Evolutionary conservation across 2,113 vertebrate species (phyloP).

Genomic region (Hippocampus zosterae): DNA sequence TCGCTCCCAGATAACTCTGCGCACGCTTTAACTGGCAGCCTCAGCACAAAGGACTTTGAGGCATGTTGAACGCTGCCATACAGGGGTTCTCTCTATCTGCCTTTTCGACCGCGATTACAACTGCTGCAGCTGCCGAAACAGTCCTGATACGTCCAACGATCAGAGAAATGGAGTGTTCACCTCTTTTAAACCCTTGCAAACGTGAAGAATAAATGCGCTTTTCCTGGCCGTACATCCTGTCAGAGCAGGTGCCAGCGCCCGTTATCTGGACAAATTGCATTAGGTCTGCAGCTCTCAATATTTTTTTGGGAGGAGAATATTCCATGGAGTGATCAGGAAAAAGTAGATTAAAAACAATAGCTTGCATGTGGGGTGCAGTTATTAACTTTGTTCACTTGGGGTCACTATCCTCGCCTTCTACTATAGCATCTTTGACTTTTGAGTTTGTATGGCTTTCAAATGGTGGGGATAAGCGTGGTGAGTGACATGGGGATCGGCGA

Average conservation of each 20-base stretch:
- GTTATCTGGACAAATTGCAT: neutral
- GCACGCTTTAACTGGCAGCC: conserved; percentile 3
- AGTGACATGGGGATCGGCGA: too few species aligned
- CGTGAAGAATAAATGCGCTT: conserved; percentile 12
- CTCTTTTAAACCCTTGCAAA: neutral
- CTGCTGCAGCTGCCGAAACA: conserved; percentile 29
- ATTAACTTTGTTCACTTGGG: too few species aligned
- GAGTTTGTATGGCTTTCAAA: too few species aligned
- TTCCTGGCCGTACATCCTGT: neutral
- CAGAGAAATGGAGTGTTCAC: conserved; percentile 8
- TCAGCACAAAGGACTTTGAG: conserved; percentile 15
- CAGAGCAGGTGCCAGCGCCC: neutral
- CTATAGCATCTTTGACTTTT: too few species aligned
- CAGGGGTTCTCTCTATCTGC: conserved; percentile 32
- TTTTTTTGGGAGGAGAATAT: neutral
- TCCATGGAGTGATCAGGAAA: too few species aligned
- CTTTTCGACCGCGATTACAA: conserved; percentile 29
- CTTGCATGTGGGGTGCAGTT: too few species aligned
- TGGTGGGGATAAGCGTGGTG: too few species aligned
- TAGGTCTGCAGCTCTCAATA: neutral
- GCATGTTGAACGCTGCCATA: conserved; percentile 12
- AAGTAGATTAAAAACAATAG: too few species aligned
- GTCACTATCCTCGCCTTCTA: too few species aligned
- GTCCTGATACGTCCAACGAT: conserved; percentile 26
- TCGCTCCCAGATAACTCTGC: conserved; percentile 1